Conservation (phyloP, 2,797 vertebrate genomes). For the Megalops cyprinoides region DNA sequence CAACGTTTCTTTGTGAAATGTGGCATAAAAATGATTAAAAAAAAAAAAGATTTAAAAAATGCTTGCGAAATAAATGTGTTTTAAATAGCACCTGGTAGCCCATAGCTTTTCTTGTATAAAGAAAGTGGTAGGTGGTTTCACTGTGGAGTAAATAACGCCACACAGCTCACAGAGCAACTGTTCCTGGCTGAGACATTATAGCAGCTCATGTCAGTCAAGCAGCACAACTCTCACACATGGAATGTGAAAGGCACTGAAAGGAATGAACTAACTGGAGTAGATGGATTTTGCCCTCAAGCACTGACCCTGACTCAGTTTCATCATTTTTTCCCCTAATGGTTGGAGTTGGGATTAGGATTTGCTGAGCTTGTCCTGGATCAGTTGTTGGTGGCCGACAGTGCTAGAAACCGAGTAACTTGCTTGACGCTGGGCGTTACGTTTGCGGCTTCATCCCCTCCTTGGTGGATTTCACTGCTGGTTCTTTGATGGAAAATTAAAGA, state of each 20-base stretch:
- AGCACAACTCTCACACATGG: too few species aligned
- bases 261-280: too few species aligned
- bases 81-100: not conserved
- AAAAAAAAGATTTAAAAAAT: too few species aligned
- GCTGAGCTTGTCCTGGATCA: not conserved
- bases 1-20: too few species aligned
- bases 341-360: not conserved
- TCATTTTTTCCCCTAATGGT: not conserved
- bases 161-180: too few species aligned
- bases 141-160: too few species aligned
- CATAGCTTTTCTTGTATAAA: not conserved
- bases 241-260: too few species aligned
- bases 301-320: too few species aligned
- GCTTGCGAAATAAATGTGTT: not conserved
- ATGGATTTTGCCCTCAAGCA: too few species aligned
- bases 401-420: slow-evolving; percentile 3
- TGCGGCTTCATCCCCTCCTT: not conserved
- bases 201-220: too few species aligned
- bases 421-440: not conserved
- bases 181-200: too few species aligned
- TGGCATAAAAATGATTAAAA: too few species aligned
- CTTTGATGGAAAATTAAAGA: slow-evolving; percentile 47
- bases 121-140: not conserved
- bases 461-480: slow-evolving; percentile 38
- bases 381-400: not conserved